Conservation (phyloP, 2,888 invertebrate species). For the Eupithecia inturbata region DNA sequence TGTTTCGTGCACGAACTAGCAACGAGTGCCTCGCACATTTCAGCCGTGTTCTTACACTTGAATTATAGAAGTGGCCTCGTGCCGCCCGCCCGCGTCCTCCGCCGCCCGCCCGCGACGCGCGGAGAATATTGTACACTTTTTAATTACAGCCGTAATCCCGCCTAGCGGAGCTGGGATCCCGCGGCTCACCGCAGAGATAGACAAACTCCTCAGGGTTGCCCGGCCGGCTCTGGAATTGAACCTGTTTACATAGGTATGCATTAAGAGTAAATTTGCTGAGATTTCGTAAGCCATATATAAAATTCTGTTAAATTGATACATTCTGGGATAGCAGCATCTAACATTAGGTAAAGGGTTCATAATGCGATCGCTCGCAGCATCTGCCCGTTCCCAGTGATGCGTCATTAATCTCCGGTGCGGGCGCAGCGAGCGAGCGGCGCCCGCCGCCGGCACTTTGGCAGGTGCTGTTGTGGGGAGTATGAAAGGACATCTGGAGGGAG, state of each 20-base stretch:
- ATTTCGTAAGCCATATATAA: not conserved
- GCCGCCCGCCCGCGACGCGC: not conserved
- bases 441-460: not conserved
- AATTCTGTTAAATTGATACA: not conserved
- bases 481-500: not conserved
- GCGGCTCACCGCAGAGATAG: not conserved
- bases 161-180: not conserved
- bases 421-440: too few relatives aligned
- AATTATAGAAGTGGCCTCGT: not conserved
- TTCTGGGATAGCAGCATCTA: not conserved
- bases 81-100: not conserved
- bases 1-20: not conserved
- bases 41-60: not conserved
- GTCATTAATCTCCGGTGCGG: conserved; percentile 2
- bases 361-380: not conserved
- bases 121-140: conserved; percentile 8
- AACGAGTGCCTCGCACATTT: not conserved
- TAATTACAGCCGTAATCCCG: conserved; percentile 13
- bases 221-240: not conserved
- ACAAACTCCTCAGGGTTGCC: too few relatives aligned
- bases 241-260: not conserved
- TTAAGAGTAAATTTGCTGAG: not conserved
- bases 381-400: not conserved
- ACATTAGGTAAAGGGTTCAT: not conserved
- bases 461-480: too few relatives aligned